Evolutionary conservation across 2,888 invertebrate species (phyloP), one percentile per base, ranked within the genome.

Genomic region (Chloroclystis v-ata): DNA sequence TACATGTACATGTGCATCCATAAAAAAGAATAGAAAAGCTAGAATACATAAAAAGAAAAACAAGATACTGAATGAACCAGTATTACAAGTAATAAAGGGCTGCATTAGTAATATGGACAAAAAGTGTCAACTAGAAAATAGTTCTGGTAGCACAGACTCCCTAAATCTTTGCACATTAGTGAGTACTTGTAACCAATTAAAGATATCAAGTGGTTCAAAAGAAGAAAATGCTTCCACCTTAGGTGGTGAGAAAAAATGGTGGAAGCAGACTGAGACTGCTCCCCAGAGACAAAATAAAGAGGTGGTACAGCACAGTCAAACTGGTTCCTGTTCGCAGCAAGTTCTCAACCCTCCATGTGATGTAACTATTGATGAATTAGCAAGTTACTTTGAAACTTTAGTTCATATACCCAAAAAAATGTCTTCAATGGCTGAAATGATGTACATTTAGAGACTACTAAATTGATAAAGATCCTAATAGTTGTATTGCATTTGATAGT

Each of bases 361-460:
- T 89, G 92, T 96, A 41, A 96, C 96, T 37, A 97, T 97, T 65
- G 96, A 97, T 78, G 98, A 98, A 85, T 89, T 98, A 65, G 97
- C 97, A 52, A 94, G 96, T 77, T 98, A 98, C 82, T 97, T 98
- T 80, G 97, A 98, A 84, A 95, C 96, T 54, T 93, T 95, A 86
- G 95, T 97, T 60, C 95, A 97, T 89, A 97, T 98, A 89, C 97
- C 97, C 59, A 97, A 97, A 84, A 97, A 98, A 81, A 98, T 98
- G 97, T 97, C 97, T 37, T 92, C 94, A 47, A 97, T 97, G 97
- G 97, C 97, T 49, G 97, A 97, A 89, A 97, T 97, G 97, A 98
- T 97, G 97, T 98, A 98, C 77, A 97, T 96, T 84, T 95, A 90
- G 16, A 38, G 16, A 7, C 28, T 28, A 16, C 10, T 4, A 5